These are phyloP conservation scores for Rhizoglyphus robini DNA, from an alignment of 1,140 invertebrate species.

Conservation along the genomic window DNA sequence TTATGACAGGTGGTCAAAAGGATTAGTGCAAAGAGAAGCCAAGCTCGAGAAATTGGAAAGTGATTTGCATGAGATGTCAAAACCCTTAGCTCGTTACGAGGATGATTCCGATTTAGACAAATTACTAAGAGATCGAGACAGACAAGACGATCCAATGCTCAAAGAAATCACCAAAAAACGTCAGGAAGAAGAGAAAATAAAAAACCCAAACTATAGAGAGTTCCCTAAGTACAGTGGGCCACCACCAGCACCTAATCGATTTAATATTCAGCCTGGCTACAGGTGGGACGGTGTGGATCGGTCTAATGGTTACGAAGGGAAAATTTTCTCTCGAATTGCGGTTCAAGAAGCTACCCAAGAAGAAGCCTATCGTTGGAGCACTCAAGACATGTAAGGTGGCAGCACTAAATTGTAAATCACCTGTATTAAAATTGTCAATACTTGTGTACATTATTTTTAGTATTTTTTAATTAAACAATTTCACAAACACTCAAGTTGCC, in stretches of 20 bases:
- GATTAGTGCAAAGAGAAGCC: conserved; percentile 36
- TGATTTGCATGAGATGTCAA: conserved; percentile 65
- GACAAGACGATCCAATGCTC: conserved; percentile 84
- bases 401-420: too few relatives aligned
- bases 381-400: conserved; percentile 86
- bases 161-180: conserved; percentile 54
- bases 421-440: too few relatives aligned
- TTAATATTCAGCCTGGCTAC: conserved; percentile 76
- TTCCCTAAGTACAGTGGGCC: conserved; percentile 59
- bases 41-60: conserved; percentile 48
- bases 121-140: conserved; percentile 53
- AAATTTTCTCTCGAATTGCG: conserved; percentile 64
- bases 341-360: conserved; percentile 59
- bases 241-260: conserved; percentile 70
- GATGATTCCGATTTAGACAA: conserved; percentile 76
- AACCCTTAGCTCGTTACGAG: conserved; percentile 74
- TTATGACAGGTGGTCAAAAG: conserved; percentile 74
- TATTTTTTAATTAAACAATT: too few relatives aligned
- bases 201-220: conserved; percentile 17
- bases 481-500: too few relatives aligned
- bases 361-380: conserved; percentile 87
- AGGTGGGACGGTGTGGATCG: conserved; percentile 96
- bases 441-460: too few relatives aligned
- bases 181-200: conserved; percentile 21
- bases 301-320: conserved; percentile 90